These are phyloP conservation scores for Drosophila sucinea DNA, from an alignment of 1,140 invertebrate genomes.

Conservation along the genomic window DNA sequence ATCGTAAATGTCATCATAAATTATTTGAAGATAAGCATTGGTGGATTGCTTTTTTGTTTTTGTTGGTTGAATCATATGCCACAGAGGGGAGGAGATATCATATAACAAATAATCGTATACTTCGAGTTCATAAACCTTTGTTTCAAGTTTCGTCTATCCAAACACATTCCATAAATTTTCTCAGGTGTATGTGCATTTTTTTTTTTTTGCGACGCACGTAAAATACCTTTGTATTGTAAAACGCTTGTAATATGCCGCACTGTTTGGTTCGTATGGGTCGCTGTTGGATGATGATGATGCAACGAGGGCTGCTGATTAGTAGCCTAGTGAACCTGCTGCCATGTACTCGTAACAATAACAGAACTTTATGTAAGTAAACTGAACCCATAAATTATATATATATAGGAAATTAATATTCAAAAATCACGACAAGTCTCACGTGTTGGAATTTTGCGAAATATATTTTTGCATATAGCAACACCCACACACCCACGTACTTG, in stretches of 20 bases:
- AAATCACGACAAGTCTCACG: slow-evolving; percentile 32
- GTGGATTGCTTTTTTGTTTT: not conserved
- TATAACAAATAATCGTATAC: no score
- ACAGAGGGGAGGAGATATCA: no score
- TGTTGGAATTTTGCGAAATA: slow-evolving; percentile 18
- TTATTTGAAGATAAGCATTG: not conserved
- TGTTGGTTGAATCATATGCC: not conserved
- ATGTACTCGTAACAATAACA: slow-evolving; percentile 24
- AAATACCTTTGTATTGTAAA: slow-evolving; percentile 38
- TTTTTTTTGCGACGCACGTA: no score
- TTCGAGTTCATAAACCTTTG: no score
- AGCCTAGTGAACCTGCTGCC: slow-evolving; percentile 17
- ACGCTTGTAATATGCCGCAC: slow-evolving; percentile 14
- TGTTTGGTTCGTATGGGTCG: slow-evolving; percentile 5
- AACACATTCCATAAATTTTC: no score
- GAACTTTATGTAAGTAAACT: slow-evolving; percentile 39
- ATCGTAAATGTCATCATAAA: slow-evolving; percentile 7
- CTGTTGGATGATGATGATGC: slow-evolving; percentile 52
- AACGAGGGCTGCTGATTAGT: slow-evolving; percentile 28
- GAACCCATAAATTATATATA: slow-evolving; percentile 54
- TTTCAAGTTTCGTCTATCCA: no score
- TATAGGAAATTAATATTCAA: slow-evolving; percentile 17
- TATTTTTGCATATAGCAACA: slow-evolving; percentile 23
- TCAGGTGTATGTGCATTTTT: no score
- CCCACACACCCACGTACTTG: slow-evolving; percentile 42